Percentiles rank a stretch among this genome's conserved stretches.
phyloP scores from a whole-genome alignment of 2,888 invertebrate genomes.

The Chymomyza caudatula region DNA sequence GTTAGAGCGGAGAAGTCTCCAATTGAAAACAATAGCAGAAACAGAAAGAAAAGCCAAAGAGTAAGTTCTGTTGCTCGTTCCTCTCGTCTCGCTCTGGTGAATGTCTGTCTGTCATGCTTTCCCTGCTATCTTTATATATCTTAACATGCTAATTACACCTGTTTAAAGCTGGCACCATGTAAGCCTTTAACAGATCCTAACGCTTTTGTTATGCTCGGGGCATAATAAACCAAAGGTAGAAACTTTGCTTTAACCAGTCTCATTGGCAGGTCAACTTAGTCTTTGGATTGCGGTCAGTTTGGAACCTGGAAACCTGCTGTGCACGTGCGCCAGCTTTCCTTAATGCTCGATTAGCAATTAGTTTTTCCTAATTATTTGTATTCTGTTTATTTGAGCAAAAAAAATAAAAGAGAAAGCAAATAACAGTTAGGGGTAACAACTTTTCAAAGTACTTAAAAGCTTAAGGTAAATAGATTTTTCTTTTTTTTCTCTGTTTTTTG shows the following conservation, averaged over 20 bases:
- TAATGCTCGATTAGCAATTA: conserved; percentile 60
- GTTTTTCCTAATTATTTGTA: conserved; percentile 44
- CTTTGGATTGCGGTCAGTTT: conserved; percentile 9
- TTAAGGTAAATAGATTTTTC: conserved; percentile 49
- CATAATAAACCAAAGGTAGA: background rate
- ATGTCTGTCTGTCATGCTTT: too few species aligned
- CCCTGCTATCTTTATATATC: conserved; percentile 16
- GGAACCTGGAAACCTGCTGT: background rate
- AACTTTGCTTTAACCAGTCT: background rate
- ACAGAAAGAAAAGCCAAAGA: conserved; percentile 10
- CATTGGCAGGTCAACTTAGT: conserved; percentile 19
- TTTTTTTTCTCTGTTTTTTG: conserved; percentile 2
- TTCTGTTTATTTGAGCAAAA: conserved; percentile 36
- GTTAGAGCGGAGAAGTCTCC: background rate
- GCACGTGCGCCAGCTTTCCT: background rate
- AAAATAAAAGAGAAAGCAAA: conserved; percentile 10
- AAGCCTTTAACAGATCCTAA: conserved; percentile 37
- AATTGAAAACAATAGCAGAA: conserved; percentile 24
- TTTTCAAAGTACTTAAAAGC: conserved; percentile 64
- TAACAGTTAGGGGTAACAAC: too few species aligned
- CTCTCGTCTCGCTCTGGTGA: too few species aligned
- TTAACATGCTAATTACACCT: conserved; percentile 63
- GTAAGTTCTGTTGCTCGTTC: conserved; percentile 12
- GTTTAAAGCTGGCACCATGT: conserved; percentile 38
- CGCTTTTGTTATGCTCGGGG: background rate